phyloP scores from a whole-genome alignment of 2,888 invertebrate species.

The Dynastes hyllus region DNA sequence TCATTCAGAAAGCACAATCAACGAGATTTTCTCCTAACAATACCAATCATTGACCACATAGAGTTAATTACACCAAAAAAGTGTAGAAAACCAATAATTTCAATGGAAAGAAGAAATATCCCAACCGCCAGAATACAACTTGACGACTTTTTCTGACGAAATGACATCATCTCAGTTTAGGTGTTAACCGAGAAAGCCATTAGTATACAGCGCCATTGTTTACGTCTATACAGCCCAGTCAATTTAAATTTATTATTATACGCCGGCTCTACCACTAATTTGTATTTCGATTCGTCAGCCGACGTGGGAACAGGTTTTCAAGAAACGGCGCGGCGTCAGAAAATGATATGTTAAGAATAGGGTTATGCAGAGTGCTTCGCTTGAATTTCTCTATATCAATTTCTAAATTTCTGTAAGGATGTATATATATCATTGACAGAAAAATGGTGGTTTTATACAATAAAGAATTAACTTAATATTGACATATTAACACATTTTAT shows the following conservation, averaged over 20 bases:
- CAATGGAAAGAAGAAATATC: no score
- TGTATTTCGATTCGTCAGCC: not conserved
- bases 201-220: not conserved
- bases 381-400: no score
- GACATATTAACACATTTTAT: no score
- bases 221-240: constrained; percentile 2
- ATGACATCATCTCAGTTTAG: constrained; percentile 6
- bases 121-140: no score
- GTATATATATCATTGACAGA: no score
- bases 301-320: constrained; percentile 12
- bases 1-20: no score
- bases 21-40: not conserved
- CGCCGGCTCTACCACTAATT: not conserved
- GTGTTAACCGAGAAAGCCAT: constrained; percentile 29
- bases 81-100: no score
- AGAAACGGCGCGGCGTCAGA: not conserved
- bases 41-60: not conserved
- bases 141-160: no score
- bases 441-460: no score
- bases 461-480: no score
- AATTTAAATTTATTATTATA: constrained; percentile 26
- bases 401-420: no score
- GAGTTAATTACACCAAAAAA: not conserved
- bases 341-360: not conserved
- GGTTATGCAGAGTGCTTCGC: no score